Evolutionary conservation across 2,113 vertebrate genomes (phyloP), one percentile per base, ranked within the genome.

Genomic region (Chaetura pelagica): DNA sequence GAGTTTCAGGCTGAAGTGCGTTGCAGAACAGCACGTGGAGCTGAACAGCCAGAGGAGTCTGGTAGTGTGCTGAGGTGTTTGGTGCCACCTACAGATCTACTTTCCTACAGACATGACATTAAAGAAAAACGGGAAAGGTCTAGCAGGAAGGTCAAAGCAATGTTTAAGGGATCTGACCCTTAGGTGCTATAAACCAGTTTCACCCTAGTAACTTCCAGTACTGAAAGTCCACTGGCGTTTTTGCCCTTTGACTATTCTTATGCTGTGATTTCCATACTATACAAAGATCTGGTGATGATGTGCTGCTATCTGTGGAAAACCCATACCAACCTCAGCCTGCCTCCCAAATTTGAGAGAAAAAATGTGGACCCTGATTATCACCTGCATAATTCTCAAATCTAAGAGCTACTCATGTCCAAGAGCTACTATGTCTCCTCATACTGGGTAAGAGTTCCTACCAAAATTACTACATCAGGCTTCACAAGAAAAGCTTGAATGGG

Each of bases 31-130:
- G 18, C 21, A 4, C 32, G 23, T 10, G 49, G 7, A 16, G 22
- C 46, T 27, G 42, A 59, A 12, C 1, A 30, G 32, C 59, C 55
- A 10, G 32, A 52, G 27, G 27, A 42, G 13, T 1, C 19, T 7
- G 27, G 27, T 21, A 30, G 29, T 32, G 35, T 64, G 85, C 34
- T 29, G 35, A 59, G 85, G 88, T 84, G 64, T 95, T 90, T 96
- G 93, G 89, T 87, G 97, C 97, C 97, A 94, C 81, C 97, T 97
- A 67, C 42, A 75, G 97, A 75, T 44, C 38, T 12, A 11, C 13
- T 18, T 42, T 59, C 46, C 34, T 22, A 38, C 26, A 87, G 40
- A 61, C 86, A 40, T 1, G 44, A 61, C 86, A 44, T 1, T 40
- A 55, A 35, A 46, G 7, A 19, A n/a, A 67, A n/a, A 18, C 20